These are phyloP conservation scores for Leptopilina myrica DNA, from an alignment of 2,888 invertebrate genomes.

Conservation along the genomic window DNA sequence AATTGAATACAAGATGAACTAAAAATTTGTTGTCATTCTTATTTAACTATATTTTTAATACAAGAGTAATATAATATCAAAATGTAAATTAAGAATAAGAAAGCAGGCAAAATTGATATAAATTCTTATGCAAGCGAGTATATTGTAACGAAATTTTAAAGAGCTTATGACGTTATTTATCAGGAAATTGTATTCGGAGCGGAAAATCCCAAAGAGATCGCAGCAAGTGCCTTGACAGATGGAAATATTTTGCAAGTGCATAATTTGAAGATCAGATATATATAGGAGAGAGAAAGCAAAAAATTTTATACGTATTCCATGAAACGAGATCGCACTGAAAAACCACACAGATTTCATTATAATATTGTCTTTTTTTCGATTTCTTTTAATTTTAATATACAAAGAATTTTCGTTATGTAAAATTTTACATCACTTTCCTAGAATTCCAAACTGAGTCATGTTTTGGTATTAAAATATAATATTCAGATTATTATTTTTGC, in stretches of 20 bases:
- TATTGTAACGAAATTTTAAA: background rate
- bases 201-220: slow-evolving; percentile 2
- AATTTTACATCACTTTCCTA: slow-evolving; percentile 17
- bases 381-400: background rate
- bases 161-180: background rate
- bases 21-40: too few relatives aligned
- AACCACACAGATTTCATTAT: slow-evolving; percentile 16
- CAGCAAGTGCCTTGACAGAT: background rate
- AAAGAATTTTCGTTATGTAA: background rate
- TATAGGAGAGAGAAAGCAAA: slow-evolving; percentile 64
- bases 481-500: background rate
- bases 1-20: too few relatives aligned
- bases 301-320: slow-evolving; percentile 61
- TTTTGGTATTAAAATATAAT: background rate
- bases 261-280: background rate
- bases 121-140: background rate
- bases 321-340: slow-evolving; percentile 44
- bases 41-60: background rate
- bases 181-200: slow-evolving; percentile 12
- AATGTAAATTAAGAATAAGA: background rate
- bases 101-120: background rate
- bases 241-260: slow-evolving; percentile 29
- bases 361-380: background rate
- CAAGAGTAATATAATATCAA: background rate
- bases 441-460: background rate